Conservation (phyloP, 2,797 vertebrate species). For the Eidolon dupreanum region DNA sequence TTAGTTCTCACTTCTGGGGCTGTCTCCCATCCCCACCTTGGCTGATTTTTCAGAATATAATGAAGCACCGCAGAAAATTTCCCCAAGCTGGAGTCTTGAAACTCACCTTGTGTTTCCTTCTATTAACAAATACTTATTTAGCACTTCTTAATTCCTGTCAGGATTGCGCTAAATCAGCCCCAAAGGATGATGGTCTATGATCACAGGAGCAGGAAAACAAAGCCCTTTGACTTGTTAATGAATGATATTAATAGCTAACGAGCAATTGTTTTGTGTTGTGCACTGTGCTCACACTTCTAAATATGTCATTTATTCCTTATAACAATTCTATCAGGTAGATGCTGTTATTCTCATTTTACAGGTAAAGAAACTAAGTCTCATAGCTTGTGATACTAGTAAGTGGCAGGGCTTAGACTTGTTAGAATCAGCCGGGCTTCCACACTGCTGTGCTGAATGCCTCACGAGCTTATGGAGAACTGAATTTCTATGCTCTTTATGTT, state of each 20-base stretch:
- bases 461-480: not conserved
- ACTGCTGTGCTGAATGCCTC: not conserved
- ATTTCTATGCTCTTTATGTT: not conserved
- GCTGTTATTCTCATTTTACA: not conserved
- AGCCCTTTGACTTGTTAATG: not conserved
- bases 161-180: not conserved
- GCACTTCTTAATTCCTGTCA: not conserved
- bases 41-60: conserved; percentile 3
- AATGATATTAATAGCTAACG: not conserved
- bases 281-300: not conserved
- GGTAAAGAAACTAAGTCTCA: not conserved
- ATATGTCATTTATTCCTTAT: not conserved
- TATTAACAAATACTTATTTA: conserved; percentile 42
- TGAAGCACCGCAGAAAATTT: not conserved
- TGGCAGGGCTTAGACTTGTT: not conserved
- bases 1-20: not conserved
- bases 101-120: not conserved
- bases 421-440: not conserved
- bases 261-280: not conserved
- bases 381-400: not conserved
- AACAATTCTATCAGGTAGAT: not conserved
- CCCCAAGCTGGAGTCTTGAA: not conserved
- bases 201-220: not conserved
- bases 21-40: not conserved
- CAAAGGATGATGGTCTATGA: not conserved